Percentiles rank a stretch among this genome's conserved stretches.
Evolutionary conservation across 2,888 invertebrate species (phyloP).

Genomic region (Drosophila neoperkinsi): DNA sequence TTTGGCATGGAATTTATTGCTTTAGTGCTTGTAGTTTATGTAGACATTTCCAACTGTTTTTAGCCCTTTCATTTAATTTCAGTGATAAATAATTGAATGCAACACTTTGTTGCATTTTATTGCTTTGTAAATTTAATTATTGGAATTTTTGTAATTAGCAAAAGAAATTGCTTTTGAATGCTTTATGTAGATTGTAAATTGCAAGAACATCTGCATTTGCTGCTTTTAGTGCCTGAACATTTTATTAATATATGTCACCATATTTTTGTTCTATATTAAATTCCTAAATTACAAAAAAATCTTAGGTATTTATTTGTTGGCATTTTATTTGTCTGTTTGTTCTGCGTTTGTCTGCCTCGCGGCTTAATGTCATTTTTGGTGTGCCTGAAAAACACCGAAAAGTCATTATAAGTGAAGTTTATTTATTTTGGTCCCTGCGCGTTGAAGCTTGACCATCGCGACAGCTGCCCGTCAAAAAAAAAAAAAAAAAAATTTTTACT

Average conservation of each 20-base stretch:
- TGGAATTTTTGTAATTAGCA: neutral
- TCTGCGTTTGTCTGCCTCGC: conserved; percentile 1
- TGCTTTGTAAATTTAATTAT: neutral
- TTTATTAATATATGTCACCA: neutral
- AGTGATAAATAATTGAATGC: neutral
- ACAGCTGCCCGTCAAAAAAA: conserved; percentile 26
- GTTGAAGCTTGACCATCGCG: conserved; percentile 19
- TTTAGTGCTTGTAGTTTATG: conserved; percentile 17
- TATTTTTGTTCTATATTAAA: neutral
- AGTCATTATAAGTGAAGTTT: conserved; percentile 60
- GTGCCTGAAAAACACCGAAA: conserved; percentile 36
- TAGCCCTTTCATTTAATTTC: neutral
- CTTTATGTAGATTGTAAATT: neutral
- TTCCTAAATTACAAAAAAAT: neutral
- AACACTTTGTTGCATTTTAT: neutral
- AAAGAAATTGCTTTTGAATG: neutral
- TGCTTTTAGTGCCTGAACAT: neutral
- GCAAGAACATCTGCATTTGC: neutral
- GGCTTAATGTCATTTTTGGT: conserved; percentile 20
- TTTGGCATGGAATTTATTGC: conserved; percentile 35
- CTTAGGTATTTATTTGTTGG: neutral
- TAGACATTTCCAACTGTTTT: neutral
- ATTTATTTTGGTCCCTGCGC: conserved; percentile 62
- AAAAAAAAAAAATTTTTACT: conserved; percentile 22
- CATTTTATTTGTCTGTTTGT: conserved; percentile 8